phyloP scores from a whole-genome alignment of 2,797 vertebrate genomes.

The Mastacembelus armatus region DNA sequence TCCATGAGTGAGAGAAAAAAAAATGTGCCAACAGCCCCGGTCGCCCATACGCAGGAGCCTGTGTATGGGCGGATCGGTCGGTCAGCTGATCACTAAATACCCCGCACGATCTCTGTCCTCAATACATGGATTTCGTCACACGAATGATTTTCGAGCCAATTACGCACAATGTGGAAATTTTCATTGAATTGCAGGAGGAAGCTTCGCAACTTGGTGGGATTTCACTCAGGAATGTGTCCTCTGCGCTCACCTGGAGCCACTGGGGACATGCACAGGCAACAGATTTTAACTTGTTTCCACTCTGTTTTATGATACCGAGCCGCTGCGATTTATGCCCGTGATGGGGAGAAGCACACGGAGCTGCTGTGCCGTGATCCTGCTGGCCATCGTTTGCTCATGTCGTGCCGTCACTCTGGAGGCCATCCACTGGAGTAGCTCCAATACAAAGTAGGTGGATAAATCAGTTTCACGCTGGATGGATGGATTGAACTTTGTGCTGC shows the following conservation, averaged over 20 bases:
- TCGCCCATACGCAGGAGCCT: constrained; percentile 24
- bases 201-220: constrained; percentile 30
- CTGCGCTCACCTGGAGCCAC: constrained; percentile 58
- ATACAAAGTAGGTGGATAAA: constrained; percentile 78
- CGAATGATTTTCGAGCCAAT: constrained; percentile 57
- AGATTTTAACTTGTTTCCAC: not conserved
- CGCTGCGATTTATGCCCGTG: constrained; percentile 51
- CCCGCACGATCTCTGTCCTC: constrained; percentile 57
- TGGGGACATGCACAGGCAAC: constrained; percentile 57
- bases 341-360: constrained; percentile 74
- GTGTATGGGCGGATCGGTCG: constrained; percentile 59
- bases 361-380: constrained; percentile 62
- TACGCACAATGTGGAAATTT: constrained; percentile 71
- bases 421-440: constrained; percentile 84
- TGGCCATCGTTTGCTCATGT: constrained; percentile 64
- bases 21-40: constrained; percentile 13
- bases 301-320: constrained; percentile 61
- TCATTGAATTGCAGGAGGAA: constrained; percentile 34
- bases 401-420: constrained; percentile 80
- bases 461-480: not conserved
- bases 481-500: constrained; percentile 26
- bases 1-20: not conserved
- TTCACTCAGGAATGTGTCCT: constrained; percentile 42
- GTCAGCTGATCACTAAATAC: constrained; percentile 70
- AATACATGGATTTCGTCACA: constrained; percentile 51